Evolutionary conservation across 2,113 vertebrate genomes (phyloP), one percentile per base, ranked within the genome.

Genomic region (Phalacrocorax carbo): DNA sequence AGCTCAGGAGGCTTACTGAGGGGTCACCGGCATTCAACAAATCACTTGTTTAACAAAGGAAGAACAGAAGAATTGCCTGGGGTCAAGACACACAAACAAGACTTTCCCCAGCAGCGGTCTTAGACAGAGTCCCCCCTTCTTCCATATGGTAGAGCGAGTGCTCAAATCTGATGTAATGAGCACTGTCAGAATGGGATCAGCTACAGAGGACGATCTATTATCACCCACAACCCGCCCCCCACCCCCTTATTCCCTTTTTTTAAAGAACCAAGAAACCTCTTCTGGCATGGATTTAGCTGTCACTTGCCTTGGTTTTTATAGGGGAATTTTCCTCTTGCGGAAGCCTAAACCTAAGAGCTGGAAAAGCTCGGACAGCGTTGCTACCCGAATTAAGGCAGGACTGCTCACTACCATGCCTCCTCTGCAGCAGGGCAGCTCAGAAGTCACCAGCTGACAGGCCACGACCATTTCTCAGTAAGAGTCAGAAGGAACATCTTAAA

Each of bases 131-230:
- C 25, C 52, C 76, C 61, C n/a, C 23, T 14, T 48, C 29, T 11
- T 11, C 86, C 78, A 17, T 3, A 23, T 19, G 89, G n/a, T 11
- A 73, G 73, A 84, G 68, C 19, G 32, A 84, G 42, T 1, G 8
- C 81, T 27, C 69, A 30, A 5, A 55, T 12, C 6, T 78, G 93
- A 83, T 55, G 64, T 64, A 38, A 93, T 21, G 71, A 80, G 81
- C n/a, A 0, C 46, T 94, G 90, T 83, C 94, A 95, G 68, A 81
- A 81, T 46, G 77, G 87, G 84, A 93, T 69, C 93, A 77, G 3
- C 81, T 19, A 18, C 84, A 25, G 26, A 32, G 40, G 26, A 44
- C 1, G 0, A 52, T n/a, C 69, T 12, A 12, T 29, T 26, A 30
- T 14, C 42, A 38, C 38, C 38, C 38, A 38, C 38, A 38, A 44